A percentile compares a stretch with the other conserved stretches of the same genome.
phyloP scores from a whole-genome alignment of 2,797 vertebrate genomes.

The Chelon labrosus region DNA sequence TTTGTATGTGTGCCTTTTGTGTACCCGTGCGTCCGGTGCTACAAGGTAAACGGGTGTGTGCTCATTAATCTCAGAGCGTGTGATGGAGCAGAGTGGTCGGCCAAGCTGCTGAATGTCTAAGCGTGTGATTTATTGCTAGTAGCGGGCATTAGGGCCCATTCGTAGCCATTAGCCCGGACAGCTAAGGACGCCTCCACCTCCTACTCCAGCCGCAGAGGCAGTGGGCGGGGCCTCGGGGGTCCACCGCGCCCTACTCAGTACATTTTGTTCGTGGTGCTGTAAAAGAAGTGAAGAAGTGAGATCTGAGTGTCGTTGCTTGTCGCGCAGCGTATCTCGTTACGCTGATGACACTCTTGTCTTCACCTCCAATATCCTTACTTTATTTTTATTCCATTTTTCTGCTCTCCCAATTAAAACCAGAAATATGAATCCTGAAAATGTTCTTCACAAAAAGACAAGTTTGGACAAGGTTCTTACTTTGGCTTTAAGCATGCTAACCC shows the following conservation, averaged over 20 bases:
- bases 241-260: conserved; percentile 12
- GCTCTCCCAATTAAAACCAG: no score
- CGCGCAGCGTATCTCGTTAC: no score
- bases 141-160: conserved; percentile 79
- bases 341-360: no score
- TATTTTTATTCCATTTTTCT: no score
- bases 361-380: no score
- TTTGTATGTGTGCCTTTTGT: conserved; percentile 47
- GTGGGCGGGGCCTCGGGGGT: conserved; percentile 33
- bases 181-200: conserved; percentile 78
- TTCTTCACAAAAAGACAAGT: no score
- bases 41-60: conserved; percentile 79
- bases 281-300: neutral
- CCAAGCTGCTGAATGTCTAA: conserved; percentile 83
- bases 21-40: conserved; percentile 41
- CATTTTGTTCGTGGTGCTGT: conserved; percentile 34
- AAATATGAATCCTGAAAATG: no score
- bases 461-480: no score
- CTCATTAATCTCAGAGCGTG: conserved; percentile 82
- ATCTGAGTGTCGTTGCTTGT: neutral
- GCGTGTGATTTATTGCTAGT: conserved; percentile 83
- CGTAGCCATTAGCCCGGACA: conserved; percentile 81
- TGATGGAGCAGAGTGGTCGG: conserved; percentile 74
- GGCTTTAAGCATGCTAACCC: no score
- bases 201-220: conserved; percentile 29